These are phyloP conservation scores for Epizoanthus scotinus DNA, from an alignment of 92 coral and sea anemone genomes.

Conservation along the genomic window DNA sequence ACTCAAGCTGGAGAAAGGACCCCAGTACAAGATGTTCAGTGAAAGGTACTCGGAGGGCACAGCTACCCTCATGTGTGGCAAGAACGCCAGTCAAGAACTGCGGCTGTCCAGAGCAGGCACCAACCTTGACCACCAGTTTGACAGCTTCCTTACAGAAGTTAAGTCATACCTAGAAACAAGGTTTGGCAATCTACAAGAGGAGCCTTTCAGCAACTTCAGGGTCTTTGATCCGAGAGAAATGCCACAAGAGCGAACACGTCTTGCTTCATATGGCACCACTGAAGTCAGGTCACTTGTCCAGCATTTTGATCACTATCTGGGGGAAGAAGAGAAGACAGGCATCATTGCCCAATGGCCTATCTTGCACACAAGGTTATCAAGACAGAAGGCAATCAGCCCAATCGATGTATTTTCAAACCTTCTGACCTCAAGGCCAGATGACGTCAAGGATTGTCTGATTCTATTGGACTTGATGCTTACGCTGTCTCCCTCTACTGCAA, in stretches of 20 bases:
- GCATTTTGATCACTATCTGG: constrained; percentile 35
- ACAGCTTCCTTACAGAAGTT: constrained; percentile 32
- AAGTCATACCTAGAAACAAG: constrained; percentile 43
- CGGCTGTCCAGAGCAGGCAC: constrained; percentile 41
- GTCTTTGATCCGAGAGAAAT: constrained; percentile 50
- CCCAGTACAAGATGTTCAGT: constrained; percentile 22
- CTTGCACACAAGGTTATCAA: constrained; percentile 26
- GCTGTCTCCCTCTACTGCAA: constrained; percentile 46
- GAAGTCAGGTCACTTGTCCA: constrained; percentile 46
- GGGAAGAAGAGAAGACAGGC: constrained; percentile 36
- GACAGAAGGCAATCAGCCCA: constrained; percentile 40
- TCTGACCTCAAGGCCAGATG: constrained; percentile 42
- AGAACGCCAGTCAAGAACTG: constrained; percentile 17
- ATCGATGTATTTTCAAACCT: constrained; percentile 45
- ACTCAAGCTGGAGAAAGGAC: constrained; percentile 32
- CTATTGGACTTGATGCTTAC: constrained; percentile 33
- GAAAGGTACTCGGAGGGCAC: constrained; percentile 42
- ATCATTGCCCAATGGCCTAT: constrained; percentile 54
- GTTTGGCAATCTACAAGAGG: constrained; percentile 41
- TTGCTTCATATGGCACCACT: constrained; percentile 41
- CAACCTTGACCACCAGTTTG: constrained; percentile 5
- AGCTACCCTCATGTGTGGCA: constrained; percentile 38
- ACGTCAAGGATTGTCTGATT: constrained; percentile 40
- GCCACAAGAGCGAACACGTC: constrained; percentile 39
- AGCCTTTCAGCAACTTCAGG: constrained; percentile 40